Percentiles rank a stretch among this genome's conserved stretches.
These are phyloP conservation scores for Hippocampus abdominalis DNA, from an alignment of 2,113 vertebrate genomes.

Conservation along the genomic window DNA sequence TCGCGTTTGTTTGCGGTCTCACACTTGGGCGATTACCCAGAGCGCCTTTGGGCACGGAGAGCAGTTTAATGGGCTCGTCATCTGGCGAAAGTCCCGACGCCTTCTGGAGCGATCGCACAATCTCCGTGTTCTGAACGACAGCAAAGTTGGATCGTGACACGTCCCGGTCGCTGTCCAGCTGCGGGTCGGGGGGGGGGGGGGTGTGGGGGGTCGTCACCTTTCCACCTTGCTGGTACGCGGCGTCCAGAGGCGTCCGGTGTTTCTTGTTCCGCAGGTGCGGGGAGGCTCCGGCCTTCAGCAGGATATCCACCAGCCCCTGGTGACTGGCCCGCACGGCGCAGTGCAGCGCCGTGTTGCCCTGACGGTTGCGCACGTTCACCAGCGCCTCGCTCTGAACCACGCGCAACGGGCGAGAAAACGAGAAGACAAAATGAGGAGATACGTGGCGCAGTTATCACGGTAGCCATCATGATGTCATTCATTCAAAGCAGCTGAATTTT, in stretches of 20 bases:
- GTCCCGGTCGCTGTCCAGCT: no score
- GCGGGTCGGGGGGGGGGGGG: no score
- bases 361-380: conserved; percentile 78
- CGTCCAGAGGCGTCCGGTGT: conserved; percentile 80
- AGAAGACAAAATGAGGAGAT: no score
- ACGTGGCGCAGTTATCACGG: no score
- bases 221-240: conserved; percentile 77
- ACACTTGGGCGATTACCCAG: conserved; percentile 43
- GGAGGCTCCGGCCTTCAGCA: conserved; percentile 78
- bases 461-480: no score
- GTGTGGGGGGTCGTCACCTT: no score
- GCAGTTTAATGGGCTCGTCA: conserved; percentile 60
- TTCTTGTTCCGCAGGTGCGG: conserved; percentile 75
- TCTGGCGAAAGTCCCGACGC: conserved; percentile 67
- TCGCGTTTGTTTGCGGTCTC: no score
- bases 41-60: conserved; percentile 65
- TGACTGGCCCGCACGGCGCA: conserved; percentile 77
- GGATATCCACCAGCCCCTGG: conserved; percentile 77
- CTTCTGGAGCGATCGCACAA: conserved; percentile 82
- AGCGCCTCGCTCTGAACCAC: conserved; percentile 76
- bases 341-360: conserved; percentile 87
- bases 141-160: background rate
- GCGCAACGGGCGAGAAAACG: no score
- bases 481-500: no score
- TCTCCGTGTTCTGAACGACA: conserved; percentile 79